A percentile compares a stretch with the other conserved stretches of the same genome.
Evolutionary conservation across 2,113 vertebrate genomes (phyloP).

Genomic region (Apteryx owenii): DNA sequence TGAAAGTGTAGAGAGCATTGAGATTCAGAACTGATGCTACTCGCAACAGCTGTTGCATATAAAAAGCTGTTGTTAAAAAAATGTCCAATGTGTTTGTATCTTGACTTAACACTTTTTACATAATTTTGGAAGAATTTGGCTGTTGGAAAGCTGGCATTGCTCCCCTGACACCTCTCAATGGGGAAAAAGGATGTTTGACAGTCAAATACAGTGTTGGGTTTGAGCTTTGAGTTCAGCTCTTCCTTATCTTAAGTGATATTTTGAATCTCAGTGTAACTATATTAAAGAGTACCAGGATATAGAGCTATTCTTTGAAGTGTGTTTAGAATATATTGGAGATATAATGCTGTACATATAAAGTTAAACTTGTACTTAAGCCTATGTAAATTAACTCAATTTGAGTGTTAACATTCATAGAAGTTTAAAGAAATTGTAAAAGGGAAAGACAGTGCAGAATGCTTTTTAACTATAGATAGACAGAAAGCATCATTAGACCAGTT

Average conservation of each 20-base stretch:
- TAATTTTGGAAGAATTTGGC: neutral
- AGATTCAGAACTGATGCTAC: neutral
- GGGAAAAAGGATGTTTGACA: neutral
- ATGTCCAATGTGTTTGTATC: neutral
- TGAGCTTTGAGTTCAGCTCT: neutral
- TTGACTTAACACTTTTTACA: neutral
- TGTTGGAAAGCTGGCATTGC: neutral
- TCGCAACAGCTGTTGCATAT: neutral
- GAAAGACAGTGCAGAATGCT: neutral
- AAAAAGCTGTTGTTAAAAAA: neutral
- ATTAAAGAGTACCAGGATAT: neutral
- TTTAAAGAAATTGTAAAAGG: neutral
- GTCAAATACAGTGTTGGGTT: neutral
- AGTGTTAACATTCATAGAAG: neutral
- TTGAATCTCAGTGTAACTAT: neutral
- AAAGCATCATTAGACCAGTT: neutral
- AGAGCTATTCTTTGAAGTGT: neutral
- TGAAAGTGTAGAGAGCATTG: neutral
- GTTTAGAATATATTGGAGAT: neutral
- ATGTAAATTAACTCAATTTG: neutral
- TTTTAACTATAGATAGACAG: neutral
- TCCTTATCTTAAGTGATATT: neutral
- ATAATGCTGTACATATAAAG: neutral
- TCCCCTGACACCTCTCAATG: neutral
- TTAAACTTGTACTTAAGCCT: neutral